Conservation (phyloP, 2,113 vertebrate species). For the Silurus glanis region DNA sequence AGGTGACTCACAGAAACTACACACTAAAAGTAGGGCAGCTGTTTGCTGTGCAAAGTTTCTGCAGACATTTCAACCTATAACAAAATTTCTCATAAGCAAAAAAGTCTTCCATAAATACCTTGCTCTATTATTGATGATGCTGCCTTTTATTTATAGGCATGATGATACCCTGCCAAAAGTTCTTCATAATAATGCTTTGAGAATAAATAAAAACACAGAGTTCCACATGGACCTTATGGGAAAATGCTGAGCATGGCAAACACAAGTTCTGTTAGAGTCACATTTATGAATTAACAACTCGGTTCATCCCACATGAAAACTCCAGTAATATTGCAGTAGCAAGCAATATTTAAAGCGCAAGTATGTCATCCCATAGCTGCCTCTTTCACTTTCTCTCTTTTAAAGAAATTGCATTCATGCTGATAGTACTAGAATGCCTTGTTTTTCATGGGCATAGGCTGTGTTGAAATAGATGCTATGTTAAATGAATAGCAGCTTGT, state of each 20-base stretch:
- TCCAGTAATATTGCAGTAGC: conserved; percentile 5
- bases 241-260: conserved; percentile 19
- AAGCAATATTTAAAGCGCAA: conserved; percentile 8
- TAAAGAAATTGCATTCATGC: background rate
- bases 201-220: conserved; percentile 7
- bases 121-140: conserved; percentile 43
- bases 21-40: conserved; percentile 37
- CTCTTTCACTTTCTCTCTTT: background rate
- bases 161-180: background rate
- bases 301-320: background rate
- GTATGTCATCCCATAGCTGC: background rate
- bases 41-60: conserved; percentile 6
- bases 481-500: conserved; percentile 18
- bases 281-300: background rate
- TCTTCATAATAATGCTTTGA: background rate
- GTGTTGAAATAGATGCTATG: background rate
- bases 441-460: background rate
- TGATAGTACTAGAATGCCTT: background rate
- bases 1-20: conserved; percentile 34
- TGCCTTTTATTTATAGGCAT: conserved; percentile 35
- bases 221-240: conserved; percentile 13
- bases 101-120: conserved; percentile 31
- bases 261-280: background rate
- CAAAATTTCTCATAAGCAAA: conserved; percentile 4
- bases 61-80: conserved; percentile 26